Evolutionary conservation across 2,888 invertebrate genomes (phyloP).

Genomic region (Conistra vaccinii): DNA sequence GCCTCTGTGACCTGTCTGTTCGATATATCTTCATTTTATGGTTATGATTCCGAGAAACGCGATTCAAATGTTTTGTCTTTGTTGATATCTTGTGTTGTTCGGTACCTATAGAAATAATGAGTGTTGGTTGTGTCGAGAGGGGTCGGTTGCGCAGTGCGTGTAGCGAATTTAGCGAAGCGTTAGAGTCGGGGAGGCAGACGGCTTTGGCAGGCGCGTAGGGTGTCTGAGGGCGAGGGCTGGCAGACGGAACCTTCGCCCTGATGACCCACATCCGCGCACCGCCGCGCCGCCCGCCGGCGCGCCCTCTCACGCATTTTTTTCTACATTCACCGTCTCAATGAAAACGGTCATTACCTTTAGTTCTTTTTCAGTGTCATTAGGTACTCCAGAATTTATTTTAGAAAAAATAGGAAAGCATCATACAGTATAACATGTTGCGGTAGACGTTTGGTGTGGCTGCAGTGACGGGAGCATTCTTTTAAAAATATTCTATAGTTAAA

Average conservation of each 20-base stretch:
- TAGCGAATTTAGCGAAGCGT: constrained; percentile 69
- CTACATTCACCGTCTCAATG: constrained; percentile 54
- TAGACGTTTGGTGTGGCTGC: not conserved
- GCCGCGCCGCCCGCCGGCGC: constrained; percentile 64
- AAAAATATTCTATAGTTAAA: not conserved
- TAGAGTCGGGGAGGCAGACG: constrained; percentile 66
- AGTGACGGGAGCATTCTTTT: not conserved
- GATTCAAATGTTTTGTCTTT: constrained; percentile 79
- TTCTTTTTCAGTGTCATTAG: constrained; percentile 8
- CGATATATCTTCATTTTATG: constrained; percentile 76
- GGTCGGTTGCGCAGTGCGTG: constrained; percentile 74
- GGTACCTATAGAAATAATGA: constrained; percentile 55
- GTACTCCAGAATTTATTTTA: constrained; percentile 4
- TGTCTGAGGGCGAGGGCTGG: constrained; percentile 73
- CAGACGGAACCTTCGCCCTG: constrained; percentile 82
- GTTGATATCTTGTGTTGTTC: constrained; percentile 64
- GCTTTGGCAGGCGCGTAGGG: constrained; percentile 52
- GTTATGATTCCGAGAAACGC: constrained; percentile 79
- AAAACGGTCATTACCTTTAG: constrained; percentile 34
- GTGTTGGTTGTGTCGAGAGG: constrained; percentile 51
- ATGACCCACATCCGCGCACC: constrained; percentile 83
- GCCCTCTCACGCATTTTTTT: constrained; percentile 57
- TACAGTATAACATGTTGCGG: not conserved
- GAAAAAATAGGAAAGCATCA: not conserved
- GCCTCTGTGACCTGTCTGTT: constrained; percentile 82